Evolutionary conservation across 2,797 vertebrate species (phyloP).

Genomic region (Cyclopterus lumpus): DNA sequence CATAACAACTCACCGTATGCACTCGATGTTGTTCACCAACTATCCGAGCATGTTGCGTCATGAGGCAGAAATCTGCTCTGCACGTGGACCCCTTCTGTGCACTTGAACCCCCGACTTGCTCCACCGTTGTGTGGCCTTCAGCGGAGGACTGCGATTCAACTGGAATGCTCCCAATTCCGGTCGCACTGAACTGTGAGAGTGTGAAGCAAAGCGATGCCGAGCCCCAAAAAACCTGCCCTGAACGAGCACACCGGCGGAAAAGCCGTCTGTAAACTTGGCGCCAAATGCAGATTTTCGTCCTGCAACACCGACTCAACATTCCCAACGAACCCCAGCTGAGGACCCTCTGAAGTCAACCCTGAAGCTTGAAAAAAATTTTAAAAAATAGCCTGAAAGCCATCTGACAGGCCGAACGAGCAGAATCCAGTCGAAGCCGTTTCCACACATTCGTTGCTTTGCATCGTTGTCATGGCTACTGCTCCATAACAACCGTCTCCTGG

Average conservation of each 20-base stretch:
- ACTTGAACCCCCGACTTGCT: constrained; percentile 28
- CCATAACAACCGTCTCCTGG: constrained; percentile 72
- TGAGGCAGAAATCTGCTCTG: constrained; percentile 10
- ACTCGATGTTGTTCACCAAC: neutral
- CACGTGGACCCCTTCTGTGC: neutral
- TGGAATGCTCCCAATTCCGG: constrained; percentile 32
- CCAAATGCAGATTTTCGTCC: constrained; percentile 8
- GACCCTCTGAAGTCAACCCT: constrained; percentile 24
- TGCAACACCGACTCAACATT: neutral
- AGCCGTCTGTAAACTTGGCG: constrained; percentile 13
- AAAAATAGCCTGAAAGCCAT: constrained; percentile 37
- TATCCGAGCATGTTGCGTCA: neutral
- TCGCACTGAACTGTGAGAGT: constrained; percentile 1
- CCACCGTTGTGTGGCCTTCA: constrained; percentile 15
- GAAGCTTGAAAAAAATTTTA: neutral
- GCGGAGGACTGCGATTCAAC: constrained; percentile 35
- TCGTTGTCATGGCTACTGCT: constrained; percentile 65
- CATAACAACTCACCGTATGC: neutral
- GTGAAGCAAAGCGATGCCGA: constrained; percentile 14
- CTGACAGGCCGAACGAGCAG: constrained; percentile 29
- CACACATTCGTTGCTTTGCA: constrained; percentile 32
- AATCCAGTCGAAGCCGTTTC: constrained; percentile 28
- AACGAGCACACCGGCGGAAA: constrained; percentile 11
- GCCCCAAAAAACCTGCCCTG: constrained; percentile 6
- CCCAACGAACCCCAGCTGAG: neutral